Conservation (phyloP, 37 sponge, comb jelly and placozoan species). For the Agelas oroides region DNA sequence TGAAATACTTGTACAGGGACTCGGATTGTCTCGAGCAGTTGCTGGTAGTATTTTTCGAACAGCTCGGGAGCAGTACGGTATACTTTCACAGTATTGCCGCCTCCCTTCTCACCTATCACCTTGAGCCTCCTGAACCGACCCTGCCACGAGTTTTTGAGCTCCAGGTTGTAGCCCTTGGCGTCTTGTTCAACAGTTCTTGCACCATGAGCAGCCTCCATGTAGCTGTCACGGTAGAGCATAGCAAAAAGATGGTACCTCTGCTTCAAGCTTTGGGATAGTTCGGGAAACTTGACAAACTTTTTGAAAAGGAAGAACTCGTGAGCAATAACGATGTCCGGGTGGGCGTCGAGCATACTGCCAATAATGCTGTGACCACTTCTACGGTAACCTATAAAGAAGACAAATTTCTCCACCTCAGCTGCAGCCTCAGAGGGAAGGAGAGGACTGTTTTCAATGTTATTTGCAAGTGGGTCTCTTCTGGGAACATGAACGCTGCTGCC, state of each 20-base stretch:
- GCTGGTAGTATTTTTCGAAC: not conserved
- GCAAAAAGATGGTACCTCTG: not conserved
- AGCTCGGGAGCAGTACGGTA: not conserved
- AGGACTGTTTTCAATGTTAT: too few relatives aligned
- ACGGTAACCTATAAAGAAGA: slow-evolving; percentile 67
- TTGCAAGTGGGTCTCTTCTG: too few relatives aligned
- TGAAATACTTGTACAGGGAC: slow-evolving; percentile 24
- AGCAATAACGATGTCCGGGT: slow-evolving; percentile 51
- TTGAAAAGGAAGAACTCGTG: slow-evolving; percentile 59
- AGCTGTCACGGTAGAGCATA: slow-evolving; percentile 22
- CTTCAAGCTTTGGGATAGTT: too few relatives aligned
- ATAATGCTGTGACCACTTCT: slow-evolving; percentile 76
- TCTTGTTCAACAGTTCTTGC: not conserved
- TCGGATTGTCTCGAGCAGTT: not conserved
- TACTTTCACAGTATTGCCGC: not conserved
- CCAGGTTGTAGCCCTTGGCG: slow-evolving; percentile 32
- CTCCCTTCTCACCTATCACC: slow-evolving; percentile 46
- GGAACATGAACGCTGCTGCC: too few relatives aligned
- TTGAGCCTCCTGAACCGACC: slow-evolving; percentile 15
- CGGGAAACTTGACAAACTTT: too few relatives aligned
- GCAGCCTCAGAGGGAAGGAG: too few relatives aligned
- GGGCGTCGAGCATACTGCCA: slow-evolving; percentile 64
- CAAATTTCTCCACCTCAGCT: slow-evolving; percentile 43
- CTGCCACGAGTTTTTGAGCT: slow-evolving; percentile 18
- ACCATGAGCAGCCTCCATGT: not conserved